Conservation (phyloP, 2,113 vertebrate genomes). For the Hystrix cristata region DNA sequence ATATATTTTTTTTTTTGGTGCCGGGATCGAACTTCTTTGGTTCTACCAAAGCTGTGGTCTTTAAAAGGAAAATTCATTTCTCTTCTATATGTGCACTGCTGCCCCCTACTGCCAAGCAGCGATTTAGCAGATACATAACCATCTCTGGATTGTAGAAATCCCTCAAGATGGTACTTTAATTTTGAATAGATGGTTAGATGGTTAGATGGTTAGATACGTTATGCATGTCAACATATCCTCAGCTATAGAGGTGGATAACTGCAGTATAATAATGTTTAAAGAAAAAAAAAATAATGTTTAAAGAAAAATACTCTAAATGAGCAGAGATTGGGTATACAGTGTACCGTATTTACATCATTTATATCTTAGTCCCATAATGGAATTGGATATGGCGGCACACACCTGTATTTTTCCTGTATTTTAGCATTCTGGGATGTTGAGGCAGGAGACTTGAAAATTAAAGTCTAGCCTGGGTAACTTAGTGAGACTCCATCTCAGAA, state of each 20-base stretch:
- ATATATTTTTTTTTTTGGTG: too few species aligned
- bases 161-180: neutral
- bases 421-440: neutral
- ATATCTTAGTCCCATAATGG: neutral
- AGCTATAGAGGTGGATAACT: neutral
- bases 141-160: neutral
- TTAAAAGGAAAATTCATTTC: neutral
- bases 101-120: conserved; percentile 58
- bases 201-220: neutral
- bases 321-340: neutral
- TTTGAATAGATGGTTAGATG: neutral
- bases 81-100: conserved; percentile 20
- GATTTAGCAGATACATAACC: neutral
- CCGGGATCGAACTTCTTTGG: neutral
- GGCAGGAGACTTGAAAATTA: neutral
- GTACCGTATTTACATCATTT: neutral
- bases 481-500: neutral
- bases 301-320: neutral
- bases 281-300: neutral
- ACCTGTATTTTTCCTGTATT: neutral
- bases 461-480: neutral
- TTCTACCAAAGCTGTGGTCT: neutral
- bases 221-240: neutral
- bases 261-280: neutral
- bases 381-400: neutral